A percentile compares a stretch with the other conserved stretches of the same genome.
Conservation (phyloP, 2,888 invertebrate species). For the Cepaea hortensis region DNA sequence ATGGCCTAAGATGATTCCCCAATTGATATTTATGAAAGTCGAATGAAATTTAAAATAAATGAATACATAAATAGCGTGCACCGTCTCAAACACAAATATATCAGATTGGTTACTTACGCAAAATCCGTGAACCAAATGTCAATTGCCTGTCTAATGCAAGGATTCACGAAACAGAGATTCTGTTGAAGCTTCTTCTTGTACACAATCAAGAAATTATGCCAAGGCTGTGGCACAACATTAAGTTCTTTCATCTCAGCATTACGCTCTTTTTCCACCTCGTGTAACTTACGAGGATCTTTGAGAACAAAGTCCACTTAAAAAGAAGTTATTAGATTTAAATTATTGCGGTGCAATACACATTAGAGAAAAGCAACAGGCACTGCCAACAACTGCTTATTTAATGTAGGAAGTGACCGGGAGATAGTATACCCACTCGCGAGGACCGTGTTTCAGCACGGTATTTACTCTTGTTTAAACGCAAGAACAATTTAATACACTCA, state of each 20-base stretch:
- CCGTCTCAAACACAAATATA: not conserved
- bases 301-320: slow-evolving; percentile 88
- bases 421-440: no score
- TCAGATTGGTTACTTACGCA: slow-evolving; percentile 23
- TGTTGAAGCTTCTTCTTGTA: slow-evolving; percentile 79
- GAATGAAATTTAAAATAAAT: no score
- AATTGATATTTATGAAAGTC: no score
- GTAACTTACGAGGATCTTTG: slow-evolving; percentile 82
- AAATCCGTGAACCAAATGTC: slow-evolving; percentile 84
- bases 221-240: slow-evolving; percentile 83
- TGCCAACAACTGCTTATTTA: no score
- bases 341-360: no score
- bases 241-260: slow-evolving; percentile 77
- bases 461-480: no score
- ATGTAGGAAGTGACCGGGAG: no score
- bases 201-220: slow-evolving; percentile 80
- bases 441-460: no score
- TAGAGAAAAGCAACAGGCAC: no score
- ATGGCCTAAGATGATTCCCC: no score
- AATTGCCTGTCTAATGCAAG: slow-evolving; percentile 86
- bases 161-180: slow-evolving; percentile 86
- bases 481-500: no score
- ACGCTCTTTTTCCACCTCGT: slow-evolving; percentile 63
- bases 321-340: not conserved
- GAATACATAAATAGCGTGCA: no score